These are phyloP conservation scores for Emydocephalus ijimae DNA, from an alignment of 2,113 vertebrate species.

Conservation along the genomic window DNA sequence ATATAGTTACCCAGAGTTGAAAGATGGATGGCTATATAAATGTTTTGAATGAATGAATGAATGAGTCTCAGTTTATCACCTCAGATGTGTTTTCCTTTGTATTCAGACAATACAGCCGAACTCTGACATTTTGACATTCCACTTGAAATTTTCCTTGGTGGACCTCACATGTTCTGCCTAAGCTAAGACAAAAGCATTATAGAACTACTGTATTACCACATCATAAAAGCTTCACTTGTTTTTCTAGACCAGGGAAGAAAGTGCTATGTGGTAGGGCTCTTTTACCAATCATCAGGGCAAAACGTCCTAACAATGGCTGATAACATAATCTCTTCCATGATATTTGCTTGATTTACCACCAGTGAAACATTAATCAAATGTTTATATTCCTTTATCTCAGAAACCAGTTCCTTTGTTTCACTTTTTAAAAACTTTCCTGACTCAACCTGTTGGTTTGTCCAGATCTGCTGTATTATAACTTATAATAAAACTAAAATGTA, in stretches of 20 bases:
- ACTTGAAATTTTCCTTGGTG: not conserved
- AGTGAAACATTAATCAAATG: constrained; percentile 3
- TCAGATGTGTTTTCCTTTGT: not conserved
- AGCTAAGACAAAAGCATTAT: not conserved
- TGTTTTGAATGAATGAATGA: not conserved
- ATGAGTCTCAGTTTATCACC: not conserved
- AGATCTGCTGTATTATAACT: not conserved
- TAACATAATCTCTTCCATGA: not conserved
- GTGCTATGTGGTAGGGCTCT: not conserved
- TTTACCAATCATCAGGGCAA: not conserved
- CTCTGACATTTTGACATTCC: not conserved
- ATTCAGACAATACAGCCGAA: not conserved
- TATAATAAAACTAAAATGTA: constrained; percentile 17
- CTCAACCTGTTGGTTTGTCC: not conserved
- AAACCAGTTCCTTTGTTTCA: constrained; percentile 1
- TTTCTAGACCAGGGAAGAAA: not conserved
- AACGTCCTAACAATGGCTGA: not conserved
- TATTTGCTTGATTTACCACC: not conserved
- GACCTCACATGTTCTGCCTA: not conserved
- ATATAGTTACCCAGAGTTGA: not conserved
- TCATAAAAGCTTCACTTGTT: not conserved
- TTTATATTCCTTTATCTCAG: not conserved
- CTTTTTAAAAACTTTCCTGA: not conserved
- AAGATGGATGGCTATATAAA: not conserved
- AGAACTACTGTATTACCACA: not conserved